Evolutionary conservation across 2,113 vertebrate species (phyloP).

Genomic region (Lamprotornis superbus): DNA sequence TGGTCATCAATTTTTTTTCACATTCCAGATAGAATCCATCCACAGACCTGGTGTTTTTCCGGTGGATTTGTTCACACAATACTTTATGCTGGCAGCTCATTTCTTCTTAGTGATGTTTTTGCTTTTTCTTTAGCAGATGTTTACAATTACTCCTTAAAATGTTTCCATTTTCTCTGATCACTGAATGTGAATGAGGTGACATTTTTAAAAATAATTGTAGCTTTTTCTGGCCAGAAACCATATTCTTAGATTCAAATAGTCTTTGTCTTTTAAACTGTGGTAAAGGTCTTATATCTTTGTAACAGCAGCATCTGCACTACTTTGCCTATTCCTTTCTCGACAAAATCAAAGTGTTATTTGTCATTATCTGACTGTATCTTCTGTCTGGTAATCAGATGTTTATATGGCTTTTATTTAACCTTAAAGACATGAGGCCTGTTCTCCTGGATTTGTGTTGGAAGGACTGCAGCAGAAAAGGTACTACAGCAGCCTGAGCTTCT

Average conservation of each 20-base stretch:
- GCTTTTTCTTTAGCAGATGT: conserved; percentile 40
- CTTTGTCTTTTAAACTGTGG: conserved; percentile 49
- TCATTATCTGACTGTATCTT: conserved; percentile 3
- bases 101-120: conserved; percentile 44
- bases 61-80: conserved; percentile 28
- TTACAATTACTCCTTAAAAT: conserved; percentile 62
- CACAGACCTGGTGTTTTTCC: background rate
- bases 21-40: background rate
- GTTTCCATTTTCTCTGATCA: conserved; percentile 64
- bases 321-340: background rate
- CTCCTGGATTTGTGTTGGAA: background rate
- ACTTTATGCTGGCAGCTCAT: conserved; percentile 34
- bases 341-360: conserved; percentile 8
- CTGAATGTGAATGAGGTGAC: conserved; percentile 57
- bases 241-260: conserved; percentile 9
- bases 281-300: conserved; percentile 3
- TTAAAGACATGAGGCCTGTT: background rate
- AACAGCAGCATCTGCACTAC: conserved; percentile 1
- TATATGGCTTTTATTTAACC: background rate
- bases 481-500: background rate
- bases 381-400: conserved; percentile 47
- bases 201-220: conserved; percentile 58
- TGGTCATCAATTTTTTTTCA: background rate
- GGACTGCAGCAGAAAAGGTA: conserved; percentile 1
- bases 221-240: conserved; percentile 47